phyloP scores from a whole-genome alignment of 2,888 invertebrate species.

The Lasioglossum morio region DNA sequence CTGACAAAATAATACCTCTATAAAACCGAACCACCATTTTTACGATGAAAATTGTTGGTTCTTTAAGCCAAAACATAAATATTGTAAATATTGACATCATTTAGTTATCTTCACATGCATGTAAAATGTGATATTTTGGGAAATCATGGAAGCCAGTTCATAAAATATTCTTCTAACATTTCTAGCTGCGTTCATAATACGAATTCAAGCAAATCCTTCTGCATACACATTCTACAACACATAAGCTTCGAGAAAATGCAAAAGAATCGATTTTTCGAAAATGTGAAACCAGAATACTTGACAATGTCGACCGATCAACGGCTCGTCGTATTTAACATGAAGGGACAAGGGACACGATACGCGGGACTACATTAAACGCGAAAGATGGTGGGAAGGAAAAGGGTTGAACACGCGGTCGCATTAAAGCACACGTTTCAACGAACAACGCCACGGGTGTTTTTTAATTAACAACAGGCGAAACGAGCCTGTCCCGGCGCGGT shows the following conservation, averaged over 20 bases:
- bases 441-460: constrained; percentile 42
- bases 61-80: no score
- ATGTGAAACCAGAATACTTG: background rate
- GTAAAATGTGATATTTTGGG: no score
- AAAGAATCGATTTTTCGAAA: background rate
- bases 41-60: no score
- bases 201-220: background rate
- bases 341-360: constrained; percentile 3
- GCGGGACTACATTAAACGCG: constrained; percentile 11
- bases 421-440: constrained; percentile 26
- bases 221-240: background rate
- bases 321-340: constrained; percentile 19
- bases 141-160: no score
- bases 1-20: no score
- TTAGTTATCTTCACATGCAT: no score
- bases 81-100: no score
- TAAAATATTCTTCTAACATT: no score
- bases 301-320: constrained; percentile 27
- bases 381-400: background rate
- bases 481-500: constrained; percentile 28
- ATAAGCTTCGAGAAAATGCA: background rate
- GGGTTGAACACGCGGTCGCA: background rate
- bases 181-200: no score
- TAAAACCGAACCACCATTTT: no score
- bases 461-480: constrained; percentile 54